These are phyloP conservation scores for Merops nubicus DNA, from an alignment of 2,113 vertebrate species.

Conservation along the genomic window DNA sequence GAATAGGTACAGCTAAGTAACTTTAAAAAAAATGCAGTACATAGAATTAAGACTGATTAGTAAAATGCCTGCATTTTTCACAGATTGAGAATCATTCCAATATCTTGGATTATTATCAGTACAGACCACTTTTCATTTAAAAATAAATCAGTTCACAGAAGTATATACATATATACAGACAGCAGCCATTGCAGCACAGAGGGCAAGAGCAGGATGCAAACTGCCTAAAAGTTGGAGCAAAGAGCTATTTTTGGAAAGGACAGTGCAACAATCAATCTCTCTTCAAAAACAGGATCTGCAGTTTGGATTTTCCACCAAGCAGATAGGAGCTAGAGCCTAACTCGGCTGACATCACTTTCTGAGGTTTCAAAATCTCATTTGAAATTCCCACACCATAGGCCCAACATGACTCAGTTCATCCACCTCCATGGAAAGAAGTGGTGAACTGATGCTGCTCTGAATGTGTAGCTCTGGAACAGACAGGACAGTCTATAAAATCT, in stretches of 20 bases:
- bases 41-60: background rate
- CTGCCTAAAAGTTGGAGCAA: background rate
- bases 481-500: background rate
- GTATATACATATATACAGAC: background rate
- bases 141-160: constrained; percentile 32
- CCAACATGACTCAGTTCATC: background rate
- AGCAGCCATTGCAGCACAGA: constrained; percentile 21
- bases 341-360: background rate
- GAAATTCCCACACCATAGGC: constrained; percentile 14
- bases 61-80: constrained; percentile 66
- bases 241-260: background rate
- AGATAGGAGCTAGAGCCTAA: background rate
- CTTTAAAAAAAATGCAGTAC: background rate
- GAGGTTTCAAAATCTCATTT: background rate
- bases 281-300: background rate
- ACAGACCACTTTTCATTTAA: background rate
- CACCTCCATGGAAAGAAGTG: constrained; percentile 19
- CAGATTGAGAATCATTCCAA: constrained; percentile 45
- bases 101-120: background rate
- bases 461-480: background rate
- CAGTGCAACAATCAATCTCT: background rate
- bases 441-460: background rate
- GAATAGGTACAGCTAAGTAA: constrained; percentile 40
- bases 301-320: background rate
- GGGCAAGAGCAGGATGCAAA: constrained; percentile 32